Evolutionary conservation across 2,888 invertebrate genomes (phyloP).

Genomic region (Lapara coniferarum): DNA sequence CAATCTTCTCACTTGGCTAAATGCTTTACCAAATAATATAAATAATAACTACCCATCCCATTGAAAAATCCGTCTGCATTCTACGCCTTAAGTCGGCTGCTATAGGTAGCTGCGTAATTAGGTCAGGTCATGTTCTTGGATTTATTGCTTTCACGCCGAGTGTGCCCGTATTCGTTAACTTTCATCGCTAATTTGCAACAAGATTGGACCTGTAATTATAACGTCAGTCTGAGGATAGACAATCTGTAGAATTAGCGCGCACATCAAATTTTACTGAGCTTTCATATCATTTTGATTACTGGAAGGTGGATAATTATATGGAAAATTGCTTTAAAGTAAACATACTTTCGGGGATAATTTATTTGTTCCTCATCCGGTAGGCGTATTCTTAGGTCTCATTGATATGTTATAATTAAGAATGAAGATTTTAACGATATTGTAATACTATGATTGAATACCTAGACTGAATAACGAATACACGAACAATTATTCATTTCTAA

Average conservation of each 20-base stretch:
- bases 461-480: no score
- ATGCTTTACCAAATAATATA: no score
- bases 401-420: background rate
- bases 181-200: conserved; percentile 41
- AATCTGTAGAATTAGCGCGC: conserved; percentile 8
- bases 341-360: background rate
- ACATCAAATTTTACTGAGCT: conserved; percentile 12
- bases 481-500: no score
- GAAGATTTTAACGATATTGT: no score
- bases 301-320: background rate
- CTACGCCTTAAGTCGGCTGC: conserved; percentile 13
- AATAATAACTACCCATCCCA: no score
- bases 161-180: conserved; percentile 29
- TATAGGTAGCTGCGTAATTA: conserved; percentile 47
- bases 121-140: conserved; percentile 51
- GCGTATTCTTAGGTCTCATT: background rate
- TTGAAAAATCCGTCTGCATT: conserved; percentile 1
- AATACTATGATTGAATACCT: no score
- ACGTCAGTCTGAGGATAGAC: conserved; percentile 30
- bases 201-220: conserved; percentile 39
- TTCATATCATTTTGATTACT: conserved; percentile 20
- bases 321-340: background rate
- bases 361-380: background rate
- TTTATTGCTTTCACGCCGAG: conserved; percentile 41
- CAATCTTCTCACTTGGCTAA: no score